Base-by-base conservation (phyloP, 1,140 invertebrate species). In the Lerema accius region DNA sequence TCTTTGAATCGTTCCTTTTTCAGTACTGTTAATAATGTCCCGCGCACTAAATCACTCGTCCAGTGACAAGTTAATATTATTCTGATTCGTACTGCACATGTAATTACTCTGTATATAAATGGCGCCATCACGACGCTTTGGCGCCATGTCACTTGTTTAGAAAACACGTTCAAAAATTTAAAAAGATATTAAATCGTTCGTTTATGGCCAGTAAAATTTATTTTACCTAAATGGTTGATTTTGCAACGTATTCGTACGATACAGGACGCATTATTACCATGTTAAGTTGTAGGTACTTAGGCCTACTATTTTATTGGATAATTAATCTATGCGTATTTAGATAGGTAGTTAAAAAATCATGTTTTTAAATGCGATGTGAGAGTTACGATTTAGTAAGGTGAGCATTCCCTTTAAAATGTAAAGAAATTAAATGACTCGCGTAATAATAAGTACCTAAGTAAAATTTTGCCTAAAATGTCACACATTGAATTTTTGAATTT, bases 101-200 rank as follows among this genome's bases (percentile, higher is more conserved):
- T 56, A 56, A 56, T 56, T 56, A 45, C 23, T 26, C 26, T 23
- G 40, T 13, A 2, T 37, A 37, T 11, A 56, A 56, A 56, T 56
- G 40, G 32, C 53, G 42, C 42, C 40, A 45, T 58, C 40, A 45
- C 53, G 40, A 58, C 53, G 53, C 53, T 58, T 45, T 58, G 53
- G 53, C 53, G 53, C 53, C 53, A 45, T 58, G 40, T 58, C 53
- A 45, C 53, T 45, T 32, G 53, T 45, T 56, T 56, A 56, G 53
- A 56, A 56, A 56, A 45, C 45, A 40, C 14, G 53, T 45, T 45
- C 39, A 45, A 42, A 45, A 45, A 32, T 56, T 32, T 17, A 11
- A 37, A n/a, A n/a, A 37, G 35, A 11, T 11, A 37, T 11, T 37
- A 26, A 28, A 55, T 23, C 0, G n/a, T 23, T 28, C 45, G 0